These are phyloP conservation scores for Porites evermanni DNA, from an alignment of 92 coral and sea anemone genomes.

Conservation along the genomic window DNA sequence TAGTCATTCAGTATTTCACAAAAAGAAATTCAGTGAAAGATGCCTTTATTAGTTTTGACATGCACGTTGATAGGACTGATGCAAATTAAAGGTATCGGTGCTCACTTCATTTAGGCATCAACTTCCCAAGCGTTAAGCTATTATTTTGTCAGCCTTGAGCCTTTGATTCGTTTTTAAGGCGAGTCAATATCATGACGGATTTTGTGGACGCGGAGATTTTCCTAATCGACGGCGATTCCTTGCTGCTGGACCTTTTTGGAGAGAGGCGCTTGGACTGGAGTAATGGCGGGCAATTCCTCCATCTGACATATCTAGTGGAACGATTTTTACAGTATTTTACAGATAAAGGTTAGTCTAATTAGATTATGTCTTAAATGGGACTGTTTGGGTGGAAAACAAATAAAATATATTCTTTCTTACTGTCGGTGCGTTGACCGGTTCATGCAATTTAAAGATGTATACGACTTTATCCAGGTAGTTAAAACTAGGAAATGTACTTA, in stretches of 20 bases:
- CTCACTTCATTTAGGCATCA: background rate
- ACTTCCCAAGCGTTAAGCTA: background rate
- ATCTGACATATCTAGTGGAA: constrained; percentile 63
- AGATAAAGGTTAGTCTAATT: constrained; percentile 56
- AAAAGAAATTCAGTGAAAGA: too few relatives aligned
- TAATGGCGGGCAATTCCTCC: constrained; percentile 76
- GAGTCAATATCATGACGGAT: constrained; percentile 70
- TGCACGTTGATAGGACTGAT: too few relatives aligned
- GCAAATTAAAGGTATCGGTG: background rate
- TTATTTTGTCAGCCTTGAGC: background rate
- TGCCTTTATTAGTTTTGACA: too few relatives aligned
- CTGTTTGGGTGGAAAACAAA: too few relatives aligned
- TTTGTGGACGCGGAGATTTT: constrained; percentile 82
- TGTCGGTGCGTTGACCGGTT: too few relatives aligned
- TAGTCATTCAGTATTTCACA: too few relatives aligned
- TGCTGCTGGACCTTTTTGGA: constrained; percentile 68
- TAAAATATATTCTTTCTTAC: too few relatives aligned
- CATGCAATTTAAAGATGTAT: too few relatives aligned
- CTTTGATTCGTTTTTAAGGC: constrained; percentile 1
- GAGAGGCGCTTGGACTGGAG: constrained; percentile 71
- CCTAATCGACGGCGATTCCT: constrained; percentile 79
- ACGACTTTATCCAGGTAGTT: too few relatives aligned
- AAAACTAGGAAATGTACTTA: too few relatives aligned
- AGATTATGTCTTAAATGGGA: background rate
- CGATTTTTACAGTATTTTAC: constrained; percentile 73